These are phyloP conservation scores for Anisognathus igniventris DNA, from an alignment of 2,797 vertebrate species.

Conservation along the genomic window DNA sequence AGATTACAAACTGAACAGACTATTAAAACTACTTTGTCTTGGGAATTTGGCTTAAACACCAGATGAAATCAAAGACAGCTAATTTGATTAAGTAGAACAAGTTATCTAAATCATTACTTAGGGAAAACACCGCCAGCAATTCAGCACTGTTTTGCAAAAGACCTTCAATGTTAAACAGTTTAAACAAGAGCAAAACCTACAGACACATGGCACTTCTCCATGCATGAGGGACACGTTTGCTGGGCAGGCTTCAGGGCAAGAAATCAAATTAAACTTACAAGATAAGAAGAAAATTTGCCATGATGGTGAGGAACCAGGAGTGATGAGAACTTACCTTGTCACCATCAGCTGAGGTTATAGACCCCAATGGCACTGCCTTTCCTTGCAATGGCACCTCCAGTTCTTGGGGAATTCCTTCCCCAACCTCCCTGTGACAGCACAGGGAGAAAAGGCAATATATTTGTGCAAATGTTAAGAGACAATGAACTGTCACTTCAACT, in stretches of 20 bases:
- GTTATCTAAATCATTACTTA: neutral
- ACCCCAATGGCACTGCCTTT: neutral
- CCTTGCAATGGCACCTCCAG: neutral
- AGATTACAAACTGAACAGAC: neutral
- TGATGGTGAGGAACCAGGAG: neutral
- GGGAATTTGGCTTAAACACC: slow-evolving; percentile 20
- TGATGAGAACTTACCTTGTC: neutral
- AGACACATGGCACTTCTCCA: neutral
- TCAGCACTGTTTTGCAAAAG: neutral
- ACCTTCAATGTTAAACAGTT: neutral
- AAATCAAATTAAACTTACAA: neutral
- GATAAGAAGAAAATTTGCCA: neutral
- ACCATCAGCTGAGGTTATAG: fast-evolving
- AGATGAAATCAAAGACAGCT: slow-evolving; percentile 28
- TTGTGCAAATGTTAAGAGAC: neutral
- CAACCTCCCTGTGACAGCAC: fast-evolving
- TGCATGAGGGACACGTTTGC: fast-evolving
- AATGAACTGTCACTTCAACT: neutral
- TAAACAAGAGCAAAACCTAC: neutral
- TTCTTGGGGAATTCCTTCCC: neutral
- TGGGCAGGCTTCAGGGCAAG: neutral
- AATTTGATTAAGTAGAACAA: slow-evolving; percentile 54
- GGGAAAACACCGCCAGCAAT: neutral
- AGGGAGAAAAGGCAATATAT: neutral
- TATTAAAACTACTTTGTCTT: neutral